A percentile compares a stretch with the other conserved stretches of the same genome.
These are phyloP conservation scores for Agriopis marginaria DNA, from an alignment of 2,888 invertebrate genomes.

Conservation along the genomic window DNA sequence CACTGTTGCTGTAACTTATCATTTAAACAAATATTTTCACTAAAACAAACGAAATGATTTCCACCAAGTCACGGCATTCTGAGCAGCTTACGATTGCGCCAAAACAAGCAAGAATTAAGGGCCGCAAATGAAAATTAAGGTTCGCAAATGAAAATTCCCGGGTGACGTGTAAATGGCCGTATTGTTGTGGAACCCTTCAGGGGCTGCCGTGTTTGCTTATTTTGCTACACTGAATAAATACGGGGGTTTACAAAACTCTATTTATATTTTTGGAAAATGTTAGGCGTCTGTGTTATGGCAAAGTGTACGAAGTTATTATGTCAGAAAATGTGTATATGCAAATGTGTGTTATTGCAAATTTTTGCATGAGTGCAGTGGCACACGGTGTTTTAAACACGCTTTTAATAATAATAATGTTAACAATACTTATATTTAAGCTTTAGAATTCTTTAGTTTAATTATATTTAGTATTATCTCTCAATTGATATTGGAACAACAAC, in stretches of 20 bases:
- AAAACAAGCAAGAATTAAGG: conserved; percentile 13
- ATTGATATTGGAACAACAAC: too few relatives aligned
- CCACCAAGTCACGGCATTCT: background rate
- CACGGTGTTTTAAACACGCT: too few relatives aligned
- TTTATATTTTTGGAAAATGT: background rate
- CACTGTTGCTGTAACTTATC: background rate
- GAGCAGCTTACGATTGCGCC: conserved; percentile 3
- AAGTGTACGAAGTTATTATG: too few relatives aligned
- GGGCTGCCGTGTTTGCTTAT: conserved; percentile 1
- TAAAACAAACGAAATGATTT: background rate
- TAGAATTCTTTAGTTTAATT: too few relatives aligned
- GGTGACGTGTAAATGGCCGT: conserved; percentile 12
- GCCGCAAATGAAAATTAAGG: conserved; percentile 12
- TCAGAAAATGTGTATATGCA: too few relatives aligned
- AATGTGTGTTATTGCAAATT: too few relatives aligned
- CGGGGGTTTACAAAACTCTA: background rate
- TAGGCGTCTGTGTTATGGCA: background rate
- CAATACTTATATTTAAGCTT: too few relatives aligned
- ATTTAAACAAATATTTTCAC: background rate
- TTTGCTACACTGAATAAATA: conserved; percentile 6
- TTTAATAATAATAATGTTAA: too few relatives aligned
- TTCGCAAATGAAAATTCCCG: conserved; percentile 12
- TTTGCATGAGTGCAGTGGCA: too few relatives aligned
- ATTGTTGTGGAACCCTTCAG: conserved; percentile 58
- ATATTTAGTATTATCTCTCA: too few relatives aligned